Evolutionary conservation across 2,888 invertebrate species (phyloP).

Genomic region (Caenorhabditis japonica): DNA sequence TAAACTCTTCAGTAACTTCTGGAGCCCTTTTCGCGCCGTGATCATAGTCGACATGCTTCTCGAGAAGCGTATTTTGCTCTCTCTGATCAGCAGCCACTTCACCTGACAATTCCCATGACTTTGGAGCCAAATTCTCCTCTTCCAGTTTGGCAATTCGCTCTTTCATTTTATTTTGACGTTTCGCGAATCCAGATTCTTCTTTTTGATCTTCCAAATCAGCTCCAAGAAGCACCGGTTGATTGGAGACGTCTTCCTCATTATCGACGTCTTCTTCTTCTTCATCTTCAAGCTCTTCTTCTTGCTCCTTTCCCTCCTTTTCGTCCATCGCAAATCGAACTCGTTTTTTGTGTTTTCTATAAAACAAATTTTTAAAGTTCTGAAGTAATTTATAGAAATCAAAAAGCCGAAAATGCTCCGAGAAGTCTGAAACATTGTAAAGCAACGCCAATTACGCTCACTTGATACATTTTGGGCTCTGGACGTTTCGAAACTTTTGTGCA

Average conservation of each 20-base stretch:
- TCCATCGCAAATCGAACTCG: slow-evolving; percentile 58
- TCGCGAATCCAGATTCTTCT: slow-evolving; percentile 43
- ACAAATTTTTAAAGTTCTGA: background rate
- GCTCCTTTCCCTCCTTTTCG: slow-evolving; percentile 42
- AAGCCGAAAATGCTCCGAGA: no score
- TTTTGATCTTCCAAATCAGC: slow-evolving; percentile 36
- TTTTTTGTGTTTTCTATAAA: slow-evolving; percentile 44
- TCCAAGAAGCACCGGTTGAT: slow-evolving; percentile 51
- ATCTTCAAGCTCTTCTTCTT: slow-evolving; percentile 48
- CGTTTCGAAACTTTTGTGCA: no score
- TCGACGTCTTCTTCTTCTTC: slow-evolving; percentile 42
- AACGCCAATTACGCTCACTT: no score
- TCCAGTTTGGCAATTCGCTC: slow-evolving; percentile 79
- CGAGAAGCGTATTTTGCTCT: slow-evolving; percentile 91
- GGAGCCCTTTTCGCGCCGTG: slow-evolving; percentile 81
- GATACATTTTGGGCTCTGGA: no score
- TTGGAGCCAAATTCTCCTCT: slow-evolving; percentile 83
- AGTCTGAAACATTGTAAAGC: no score
- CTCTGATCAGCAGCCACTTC: slow-evolving; percentile 86
- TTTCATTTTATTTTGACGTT: slow-evolving; percentile 65
- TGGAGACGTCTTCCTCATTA: slow-evolving; percentile 38
- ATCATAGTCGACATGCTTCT: slow-evolving; percentile 84
- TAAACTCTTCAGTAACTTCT: slow-evolving; percentile 91
- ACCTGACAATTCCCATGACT: slow-evolving; percentile 93
- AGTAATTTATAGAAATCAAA: no score